Conservation (phyloP, 2,113 vertebrate genomes). For the Petaurus breviceps region DNA sequence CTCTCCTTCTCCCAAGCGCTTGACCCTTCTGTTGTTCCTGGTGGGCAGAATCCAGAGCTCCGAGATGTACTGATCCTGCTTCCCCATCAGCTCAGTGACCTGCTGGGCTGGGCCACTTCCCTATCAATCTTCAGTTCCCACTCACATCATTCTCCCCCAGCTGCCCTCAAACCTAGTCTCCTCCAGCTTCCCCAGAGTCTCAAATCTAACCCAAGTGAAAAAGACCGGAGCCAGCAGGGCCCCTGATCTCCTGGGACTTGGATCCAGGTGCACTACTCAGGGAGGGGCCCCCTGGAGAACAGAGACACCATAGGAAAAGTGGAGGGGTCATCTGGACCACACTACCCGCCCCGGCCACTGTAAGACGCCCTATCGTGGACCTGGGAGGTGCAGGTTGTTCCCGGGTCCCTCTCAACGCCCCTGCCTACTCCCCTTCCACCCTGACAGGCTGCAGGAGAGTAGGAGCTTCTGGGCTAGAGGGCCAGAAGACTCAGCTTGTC, state of each 20-base stretch:
- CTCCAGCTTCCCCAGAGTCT: neutral
- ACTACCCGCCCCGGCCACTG: neutral
- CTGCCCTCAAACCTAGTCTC: neutral
- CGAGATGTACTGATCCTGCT: neutral
- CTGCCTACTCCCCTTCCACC: neutral
- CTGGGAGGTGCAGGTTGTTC: neutral
- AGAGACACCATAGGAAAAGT: neutral
- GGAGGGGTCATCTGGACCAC: neutral
- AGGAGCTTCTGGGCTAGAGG: neutral
- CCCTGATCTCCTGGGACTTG: neutral
- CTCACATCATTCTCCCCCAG: neutral
- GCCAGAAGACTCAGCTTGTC: neutral
- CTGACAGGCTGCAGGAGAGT: neutral
- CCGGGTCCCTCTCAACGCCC: neutral
- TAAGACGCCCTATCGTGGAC: neutral
- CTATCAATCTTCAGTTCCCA: neutral
- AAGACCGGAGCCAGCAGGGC: neutral
- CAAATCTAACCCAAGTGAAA: neutral
- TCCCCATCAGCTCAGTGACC: neutral
- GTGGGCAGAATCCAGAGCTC: neutral
- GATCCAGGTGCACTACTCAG: neutral
- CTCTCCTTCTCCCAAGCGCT: neutral
- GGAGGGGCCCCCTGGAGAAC: neutral
- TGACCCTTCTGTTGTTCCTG: neutral
- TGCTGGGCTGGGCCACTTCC: neutral